These are phyloP conservation scores for Plebejus argus DNA, from an alignment of 2,888 invertebrate species.

Conservation along the genomic window DNA sequence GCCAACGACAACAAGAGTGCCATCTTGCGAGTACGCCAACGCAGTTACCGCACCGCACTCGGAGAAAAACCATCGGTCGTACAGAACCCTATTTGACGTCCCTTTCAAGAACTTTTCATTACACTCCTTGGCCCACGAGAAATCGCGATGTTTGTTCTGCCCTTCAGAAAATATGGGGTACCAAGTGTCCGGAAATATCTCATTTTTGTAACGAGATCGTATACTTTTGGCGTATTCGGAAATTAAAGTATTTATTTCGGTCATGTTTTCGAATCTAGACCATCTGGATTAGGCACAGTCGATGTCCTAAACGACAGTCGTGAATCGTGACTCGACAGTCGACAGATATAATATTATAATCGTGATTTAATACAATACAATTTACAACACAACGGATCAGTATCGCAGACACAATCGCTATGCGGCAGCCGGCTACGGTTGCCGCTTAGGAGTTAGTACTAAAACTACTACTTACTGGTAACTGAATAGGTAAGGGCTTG, in stretches of 20 bases:
- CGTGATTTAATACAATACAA: not conserved
- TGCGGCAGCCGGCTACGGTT: too few relatives aligned
- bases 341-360: not conserved
- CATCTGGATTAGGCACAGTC: constrained; percentile 46
- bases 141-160: constrained; percentile 43
- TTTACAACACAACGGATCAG: not conserved
- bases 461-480: too few relatives aligned
- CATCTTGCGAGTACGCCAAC: constrained; percentile 66
- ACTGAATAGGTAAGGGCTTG: too few relatives aligned
- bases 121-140: constrained; percentile 57
- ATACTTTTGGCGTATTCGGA: constrained; percentile 50
- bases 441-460: too few relatives aligned
- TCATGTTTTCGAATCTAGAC: constrained; percentile 44
- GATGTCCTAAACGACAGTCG: not conserved
- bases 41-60: constrained; percentile 63
- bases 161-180: constrained; percentile 61
- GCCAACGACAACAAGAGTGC: constrained; percentile 64
- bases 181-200: constrained; percentile 53
- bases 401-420: too few relatives aligned
- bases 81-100: constrained; percentile 55
- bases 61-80: constrained; percentile 59
- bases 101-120: constrained; percentile 53
- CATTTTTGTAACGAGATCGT: constrained; percentile 52
- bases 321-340: not conserved
- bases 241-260: constrained; percentile 48